phyloP scores from a whole-genome alignment of 2,888 invertebrate species.

The Graphium colonna region DNA sequence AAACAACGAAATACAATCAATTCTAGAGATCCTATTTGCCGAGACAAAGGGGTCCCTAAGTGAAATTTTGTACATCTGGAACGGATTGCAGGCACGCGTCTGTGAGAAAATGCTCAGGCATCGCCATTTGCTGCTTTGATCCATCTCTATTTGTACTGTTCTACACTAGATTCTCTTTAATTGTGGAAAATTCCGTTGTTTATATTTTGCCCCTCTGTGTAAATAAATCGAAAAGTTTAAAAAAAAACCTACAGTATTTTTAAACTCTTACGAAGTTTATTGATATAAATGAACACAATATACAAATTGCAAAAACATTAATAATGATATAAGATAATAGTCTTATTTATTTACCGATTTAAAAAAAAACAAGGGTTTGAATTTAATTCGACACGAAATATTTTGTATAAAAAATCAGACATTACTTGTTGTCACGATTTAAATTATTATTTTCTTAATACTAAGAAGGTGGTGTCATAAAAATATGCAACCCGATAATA shows the following conservation, averaged over 20 bases:
- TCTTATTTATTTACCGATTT: no score
- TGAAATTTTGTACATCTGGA: slow-evolving; percentile 14
- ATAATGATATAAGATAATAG: no score
- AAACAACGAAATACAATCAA: slow-evolving; percentile 7
- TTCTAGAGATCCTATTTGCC: not conserved
- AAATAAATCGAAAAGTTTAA: no score
- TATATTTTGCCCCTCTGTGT: slow-evolving; percentile 2
- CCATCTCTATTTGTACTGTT: slow-evolving; percentile 16
- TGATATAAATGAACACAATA: slow-evolving; percentile 23
- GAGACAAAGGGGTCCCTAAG: slow-evolving; percentile 3
- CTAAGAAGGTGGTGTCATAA: no score
- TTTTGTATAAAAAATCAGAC: no score
- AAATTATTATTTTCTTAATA: no score
- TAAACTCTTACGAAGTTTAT: not conserved
- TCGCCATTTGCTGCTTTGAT: slow-evolving; percentile 22
- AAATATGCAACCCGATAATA: no score
- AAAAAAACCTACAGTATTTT: not conserved
- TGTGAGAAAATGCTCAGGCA: slow-evolving; percentile 15
- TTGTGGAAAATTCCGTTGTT: slow-evolving; percentile 11
- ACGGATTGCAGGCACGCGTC: slow-evolving; percentile 10
- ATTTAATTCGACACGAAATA: no score
- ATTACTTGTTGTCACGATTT: no score
- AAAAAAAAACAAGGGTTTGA: no score
- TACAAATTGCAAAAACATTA: no score
- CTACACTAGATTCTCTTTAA: slow-evolving; percentile 16